A percentile compares a stretch with the other conserved stretches of the same genome.
Conservation (phyloP, 2,797 vertebrate species). For the Gouania willdenowi region DNA sequence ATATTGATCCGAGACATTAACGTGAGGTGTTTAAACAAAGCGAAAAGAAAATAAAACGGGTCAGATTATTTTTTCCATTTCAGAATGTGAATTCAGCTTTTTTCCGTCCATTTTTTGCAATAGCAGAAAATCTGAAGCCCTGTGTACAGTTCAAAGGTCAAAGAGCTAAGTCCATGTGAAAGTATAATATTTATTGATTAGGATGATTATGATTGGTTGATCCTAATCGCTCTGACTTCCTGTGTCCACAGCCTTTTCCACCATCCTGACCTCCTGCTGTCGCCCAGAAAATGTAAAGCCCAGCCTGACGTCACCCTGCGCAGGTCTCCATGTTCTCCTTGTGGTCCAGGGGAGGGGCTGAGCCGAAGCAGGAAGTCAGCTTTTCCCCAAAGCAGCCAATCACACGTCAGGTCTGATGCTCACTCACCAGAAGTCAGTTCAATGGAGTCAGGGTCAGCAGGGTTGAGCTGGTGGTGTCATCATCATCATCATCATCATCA, state of each 20-base stretch:
- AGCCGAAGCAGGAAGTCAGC: constrained; percentile 28
- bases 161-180: too few species aligned
- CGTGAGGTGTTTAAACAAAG: too few species aligned
- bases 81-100: too few species aligned
- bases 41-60: too few species aligned
- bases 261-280: constrained; percentile 67
- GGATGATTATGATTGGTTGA: too few species aligned
- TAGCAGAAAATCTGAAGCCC: too few species aligned
- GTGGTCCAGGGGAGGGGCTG: too few species aligned
- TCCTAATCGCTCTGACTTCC: not conserved
- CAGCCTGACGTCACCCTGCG: constrained; percentile 50
- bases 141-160: too few species aligned
- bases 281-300: constrained; percentile 50
- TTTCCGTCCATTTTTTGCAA: too few species aligned
- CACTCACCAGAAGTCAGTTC: constrained; percentile 76
- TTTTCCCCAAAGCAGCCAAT: constrained; percentile 15
- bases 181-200: too few species aligned
- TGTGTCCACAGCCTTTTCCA: constrained; percentile 52
- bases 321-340: constrained; percentile 20
- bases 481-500: not conserved
- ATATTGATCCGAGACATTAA: too few species aligned
- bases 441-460: constrained; percentile 25
- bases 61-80: too few species aligned
- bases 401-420: constrained; percentile 54
- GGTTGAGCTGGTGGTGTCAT: constrained; percentile 57